These are phyloP conservation scores for Bucorvus abyssinicus DNA, from an alignment of 2,797 vertebrate species.

Conservation along the genomic window DNA sequence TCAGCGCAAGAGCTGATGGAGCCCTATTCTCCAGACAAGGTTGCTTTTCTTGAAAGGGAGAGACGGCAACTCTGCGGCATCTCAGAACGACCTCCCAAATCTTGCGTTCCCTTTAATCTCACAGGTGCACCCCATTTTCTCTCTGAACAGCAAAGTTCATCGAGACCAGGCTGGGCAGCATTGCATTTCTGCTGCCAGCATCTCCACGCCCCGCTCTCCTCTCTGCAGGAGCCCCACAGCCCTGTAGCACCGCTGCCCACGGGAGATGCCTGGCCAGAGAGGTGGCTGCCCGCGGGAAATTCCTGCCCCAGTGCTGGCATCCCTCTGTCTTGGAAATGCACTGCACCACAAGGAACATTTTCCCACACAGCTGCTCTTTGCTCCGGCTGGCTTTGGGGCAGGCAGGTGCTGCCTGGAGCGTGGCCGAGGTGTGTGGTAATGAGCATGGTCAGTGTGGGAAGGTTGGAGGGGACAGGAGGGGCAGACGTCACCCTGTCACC, in stretches of 20 bases:
- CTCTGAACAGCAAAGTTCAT: too few species aligned
- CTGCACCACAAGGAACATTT: background rate
- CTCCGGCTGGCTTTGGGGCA: background rate
- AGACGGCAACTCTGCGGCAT: too few species aligned
- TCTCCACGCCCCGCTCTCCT: too few species aligned
- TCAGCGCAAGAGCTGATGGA: background rate
- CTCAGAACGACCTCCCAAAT: too few species aligned
- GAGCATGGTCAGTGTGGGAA: accelerated
- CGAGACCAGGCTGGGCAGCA: too few species aligned
- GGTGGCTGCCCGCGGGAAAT: accelerated
- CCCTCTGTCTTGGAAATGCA: background rate
- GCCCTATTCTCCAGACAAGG: too few species aligned
- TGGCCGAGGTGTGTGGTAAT: accelerated
- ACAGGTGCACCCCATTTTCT: too few species aligned
- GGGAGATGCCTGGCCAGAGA: background rate
- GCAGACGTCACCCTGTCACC: background rate
- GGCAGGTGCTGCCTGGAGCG: background rate
- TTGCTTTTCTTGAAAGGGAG: too few species aligned
- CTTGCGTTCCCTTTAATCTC: too few species aligned
- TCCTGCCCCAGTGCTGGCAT: background rate
- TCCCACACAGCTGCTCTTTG: background rate
- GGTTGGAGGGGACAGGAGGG: background rate
- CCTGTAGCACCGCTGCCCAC: background rate
- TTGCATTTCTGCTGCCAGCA: too few species aligned
- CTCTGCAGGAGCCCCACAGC: background rate